Conservation (phyloP, 2,113 vertebrate genomes). For the Polypterus senegalus region DNA sequence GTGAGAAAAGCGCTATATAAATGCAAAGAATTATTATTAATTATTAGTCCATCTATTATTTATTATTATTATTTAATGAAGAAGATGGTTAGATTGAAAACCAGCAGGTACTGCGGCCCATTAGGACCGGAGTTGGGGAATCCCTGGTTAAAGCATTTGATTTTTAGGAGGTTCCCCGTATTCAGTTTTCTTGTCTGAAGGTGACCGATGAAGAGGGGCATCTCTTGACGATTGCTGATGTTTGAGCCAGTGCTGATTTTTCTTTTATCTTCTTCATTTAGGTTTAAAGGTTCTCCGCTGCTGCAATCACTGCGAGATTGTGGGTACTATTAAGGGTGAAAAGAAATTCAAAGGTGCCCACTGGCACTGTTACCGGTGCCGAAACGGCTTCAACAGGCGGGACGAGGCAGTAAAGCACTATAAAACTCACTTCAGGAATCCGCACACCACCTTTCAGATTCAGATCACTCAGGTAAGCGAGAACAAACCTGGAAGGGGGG, state of each 20-base stretch:
- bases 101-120: too few relatives aligned
- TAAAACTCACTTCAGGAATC: slow-evolving; percentile 39
- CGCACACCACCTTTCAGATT: slow-evolving; percentile 40
- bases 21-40: too few relatives aligned
- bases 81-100: too few relatives aligned
- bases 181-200: not conserved
- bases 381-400: slow-evolving; percentile 36
- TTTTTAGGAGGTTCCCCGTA: not conserved
- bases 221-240: not conserved
- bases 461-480: slow-evolving; percentile 33
- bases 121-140: too few relatives aligned
- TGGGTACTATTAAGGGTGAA: slow-evolving; percentile 41
- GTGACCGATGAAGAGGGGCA: too few relatives aligned
- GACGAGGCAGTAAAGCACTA: slow-evolving; percentile 39
- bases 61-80: too few relatives aligned
- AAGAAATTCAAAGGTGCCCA: slow-evolving; percentile 38
- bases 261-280: slow-evolving; percentile 8
- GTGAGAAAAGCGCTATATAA: too few relatives aligned
- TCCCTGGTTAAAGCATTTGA: too few relatives aligned
- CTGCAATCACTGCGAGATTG: slow-evolving; percentile 38
- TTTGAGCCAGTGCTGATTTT: not conserved
- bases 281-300: slow-evolving; percentile 37
- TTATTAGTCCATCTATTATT: too few relatives aligned
- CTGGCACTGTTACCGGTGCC: slow-evolving; percentile 39
- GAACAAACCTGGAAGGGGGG: too few relatives aligned